Conservation (phyloP, 2,888 invertebrate species). For the Lagria hirta region DNA sequence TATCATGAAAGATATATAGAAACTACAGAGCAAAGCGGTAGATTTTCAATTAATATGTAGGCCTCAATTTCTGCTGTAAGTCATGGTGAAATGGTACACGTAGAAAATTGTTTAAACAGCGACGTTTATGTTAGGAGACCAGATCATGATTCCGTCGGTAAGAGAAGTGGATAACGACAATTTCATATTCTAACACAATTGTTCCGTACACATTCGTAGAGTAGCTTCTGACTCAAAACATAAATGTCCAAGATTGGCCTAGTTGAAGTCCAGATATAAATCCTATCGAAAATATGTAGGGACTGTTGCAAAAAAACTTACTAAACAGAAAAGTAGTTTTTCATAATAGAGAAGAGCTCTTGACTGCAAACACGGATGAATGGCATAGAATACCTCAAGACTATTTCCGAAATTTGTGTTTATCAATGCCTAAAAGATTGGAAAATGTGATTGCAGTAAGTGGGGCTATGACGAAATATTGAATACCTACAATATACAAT, state of each 20-base stretch:
- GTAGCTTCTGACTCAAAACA: too few species aligned
- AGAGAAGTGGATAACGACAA: too few species aligned
- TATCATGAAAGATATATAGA: constrained; percentile 1
- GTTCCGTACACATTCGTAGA: too few species aligned
- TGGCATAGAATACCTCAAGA: constrained; percentile 1
- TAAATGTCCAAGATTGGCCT: too few species aligned
- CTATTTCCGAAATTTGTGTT: constrained; percentile 5
- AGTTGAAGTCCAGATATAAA: too few species aligned
- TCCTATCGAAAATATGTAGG: constrained; percentile 9
- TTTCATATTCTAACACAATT: too few species aligned
- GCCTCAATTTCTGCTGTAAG: too few species aligned
- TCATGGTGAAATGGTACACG: too few species aligned
- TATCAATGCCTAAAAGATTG: constrained; percentile 1
- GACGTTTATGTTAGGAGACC: too few species aligned
- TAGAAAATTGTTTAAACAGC: too few species aligned
- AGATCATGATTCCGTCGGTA: too few species aligned
- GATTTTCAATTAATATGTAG: neutral
- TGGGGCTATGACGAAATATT: constrained; percentile 4
- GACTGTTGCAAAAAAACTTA: neutral
- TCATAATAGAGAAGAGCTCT: constrained; percentile 5
- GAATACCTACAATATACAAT: too few species aligned
- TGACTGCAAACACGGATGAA: constrained; percentile 1
- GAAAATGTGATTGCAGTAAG: neutral
- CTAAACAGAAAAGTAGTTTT: neutral
- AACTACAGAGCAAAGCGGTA: neutral